These are phyloP conservation scores for Anadara kagoshimensis DNA, from an alignment of 1,140 invertebrate species.

Conservation along the genomic window DNA sequence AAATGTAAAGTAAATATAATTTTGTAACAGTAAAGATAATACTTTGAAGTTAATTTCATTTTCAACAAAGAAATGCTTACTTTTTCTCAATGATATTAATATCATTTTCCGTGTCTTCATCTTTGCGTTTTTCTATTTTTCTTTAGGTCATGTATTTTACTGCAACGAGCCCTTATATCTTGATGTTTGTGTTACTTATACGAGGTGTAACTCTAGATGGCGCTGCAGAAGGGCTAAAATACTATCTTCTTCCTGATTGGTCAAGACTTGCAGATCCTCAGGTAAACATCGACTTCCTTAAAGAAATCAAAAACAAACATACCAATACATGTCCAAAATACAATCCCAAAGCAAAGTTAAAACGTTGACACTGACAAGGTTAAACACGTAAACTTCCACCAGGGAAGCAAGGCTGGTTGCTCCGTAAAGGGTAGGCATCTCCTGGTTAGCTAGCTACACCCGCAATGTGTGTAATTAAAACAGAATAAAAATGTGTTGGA, in stretches of 20 bases:
- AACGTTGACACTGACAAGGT: too few relatives aligned
- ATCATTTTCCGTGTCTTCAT: slow-evolving; percentile 10
- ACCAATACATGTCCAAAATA: too few relatives aligned
- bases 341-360: too few relatives aligned
- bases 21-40: background rate
- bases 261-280: slow-evolving; percentile 68
- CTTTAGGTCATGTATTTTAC: slow-evolving; percentile 73
- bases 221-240: slow-evolving; percentile 76
- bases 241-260: slow-evolving; percentile 91
- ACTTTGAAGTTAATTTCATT: background rate
- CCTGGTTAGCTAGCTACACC: too few relatives aligned
- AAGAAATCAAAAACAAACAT: too few relatives aligned
- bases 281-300: slow-evolving; percentile 36
- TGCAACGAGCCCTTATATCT: slow-evolving; percentile 75
- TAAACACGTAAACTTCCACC: too few relatives aligned
- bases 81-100: background rate
- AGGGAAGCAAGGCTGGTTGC: too few relatives aligned
- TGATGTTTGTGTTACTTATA: slow-evolving; percentile 75
- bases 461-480: too few relatives aligned
- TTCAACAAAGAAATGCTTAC: background rate
- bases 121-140: slow-evolving; percentile 22
- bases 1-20: background rate
- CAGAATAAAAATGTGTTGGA: too few relatives aligned
- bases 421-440: too few relatives aligned
- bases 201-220: slow-evolving; percentile 75